Evolutionary conservation across 2,888 invertebrate species (phyloP), one percentile per base, ranked within the genome.

Genomic region (Pachliopta kotzebuea): DNA sequence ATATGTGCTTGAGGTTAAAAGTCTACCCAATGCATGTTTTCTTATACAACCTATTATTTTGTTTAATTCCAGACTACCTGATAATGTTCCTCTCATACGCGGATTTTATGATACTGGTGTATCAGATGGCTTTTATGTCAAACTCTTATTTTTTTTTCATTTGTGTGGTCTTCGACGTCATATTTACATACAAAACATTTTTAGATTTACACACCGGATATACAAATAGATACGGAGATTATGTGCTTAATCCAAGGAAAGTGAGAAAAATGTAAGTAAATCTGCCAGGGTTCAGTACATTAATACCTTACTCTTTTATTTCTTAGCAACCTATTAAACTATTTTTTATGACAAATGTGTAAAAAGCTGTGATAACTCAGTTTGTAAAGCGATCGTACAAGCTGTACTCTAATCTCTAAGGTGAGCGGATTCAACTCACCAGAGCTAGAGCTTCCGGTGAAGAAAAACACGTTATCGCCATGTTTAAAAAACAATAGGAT

Each of bases 111-210:
- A 62, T 89, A 17, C 80, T 90, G 23, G 84, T 88, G 1, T 93
- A 92, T 66, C 86, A 92, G 78, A 90, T 92, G 85, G 85, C 92
- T 9, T 93, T 92, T 69, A 79, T 85, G 66, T 88, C 92, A 23
- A 81, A 84, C 55, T 76, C 74, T 8, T 80, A 76, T 66, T 86
- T 82, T 71, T 83, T 81, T 57, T 75, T 79, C 65, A 77, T 83
- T 20, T 88, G 83, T 71, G 68, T 88, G 31, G 71, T 83, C 4
- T 74, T 79, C n/a, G 93, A 93, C 54, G 59, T 80, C 0, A 73
- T 92, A 66, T 92, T 88, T 70, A 52, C 87, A 1, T 88, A 88
- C 68, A 92, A 92, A 75, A 66, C 82, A 1, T 90, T 92, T 69
- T 69, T 93, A 65, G 92, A 92, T 64, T 62, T 92, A 14, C 92